Evolutionary conservation across 2,888 invertebrate genomes (phyloP), one percentile per base, ranked within the genome.

Genomic region (Alviniconcha strummeri): DNA sequence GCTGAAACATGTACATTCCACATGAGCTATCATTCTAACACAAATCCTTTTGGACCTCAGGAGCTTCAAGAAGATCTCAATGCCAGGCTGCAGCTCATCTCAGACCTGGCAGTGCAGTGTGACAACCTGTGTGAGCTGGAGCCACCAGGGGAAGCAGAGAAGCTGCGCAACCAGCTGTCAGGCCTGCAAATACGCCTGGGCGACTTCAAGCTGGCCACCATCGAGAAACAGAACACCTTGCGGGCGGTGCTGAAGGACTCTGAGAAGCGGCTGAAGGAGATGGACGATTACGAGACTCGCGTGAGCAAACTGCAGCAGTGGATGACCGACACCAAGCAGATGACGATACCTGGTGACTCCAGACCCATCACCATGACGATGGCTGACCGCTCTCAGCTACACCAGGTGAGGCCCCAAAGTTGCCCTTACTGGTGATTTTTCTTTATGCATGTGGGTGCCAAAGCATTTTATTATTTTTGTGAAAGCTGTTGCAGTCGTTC

Each of bases 101-200:
- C 91, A 9, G 92, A 93, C 84, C 88, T 93, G 64, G 90, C 90
- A 7, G 88, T 93, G 8, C 91, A 91, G 85, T 92, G 92, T 88
- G 92, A 92, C 81, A 88, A 86, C 69, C 84, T 93, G 15, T 89
- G 90, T 86, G 90, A 90, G 60, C 82, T 88, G 74, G 92, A 91
- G 80, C 83, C 88, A 0, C 90, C 90, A 0, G 86, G 86, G 7
- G 83, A 87, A 52, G 91, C 90, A 0, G 90, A 91, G 81, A 89
- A 88, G 80, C 86, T 93, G 67, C 87, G 89, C 36, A 86, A 87
- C 11, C 89, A 90, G 81, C 89, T 93, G 71, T 88, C 89, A 15
- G 87, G 83, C 5, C 87, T 93, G 15, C 91, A 86, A 79, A 77
- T 81, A 5, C 64, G 75, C 17, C 88, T 91, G 0, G 89, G 89